Evolutionary conservation across 1,140 invertebrate genomes (phyloP).

Genomic region (Leptonema lineaticorne): DNA sequence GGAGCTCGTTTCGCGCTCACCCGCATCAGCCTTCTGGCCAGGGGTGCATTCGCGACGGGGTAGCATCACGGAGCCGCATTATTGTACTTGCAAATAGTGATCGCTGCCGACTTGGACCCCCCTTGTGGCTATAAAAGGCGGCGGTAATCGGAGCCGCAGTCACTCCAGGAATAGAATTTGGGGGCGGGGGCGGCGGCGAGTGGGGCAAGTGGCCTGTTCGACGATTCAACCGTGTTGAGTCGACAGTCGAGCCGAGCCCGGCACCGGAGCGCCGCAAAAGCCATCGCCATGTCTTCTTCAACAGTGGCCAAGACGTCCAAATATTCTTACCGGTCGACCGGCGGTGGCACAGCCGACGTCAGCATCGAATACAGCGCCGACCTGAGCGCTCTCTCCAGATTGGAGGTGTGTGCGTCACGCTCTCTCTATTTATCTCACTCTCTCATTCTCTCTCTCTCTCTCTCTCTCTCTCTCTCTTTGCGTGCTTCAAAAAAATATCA

Average conservation of each 20-base stretch:
- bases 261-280: conserved; percentile 27
- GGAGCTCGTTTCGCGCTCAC: not conserved
- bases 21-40: not conserved
- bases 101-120: too few species aligned
- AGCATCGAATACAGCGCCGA: conserved; percentile 93
- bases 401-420: conserved; percentile 74
- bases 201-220: conserved; percentile 15
- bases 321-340: conserved; percentile 83
- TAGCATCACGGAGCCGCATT: conserved; percentile 12
- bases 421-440: too few species aligned
- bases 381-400: conserved; percentile 85
- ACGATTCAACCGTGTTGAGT: conserved; percentile 17
- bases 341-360: conserved; percentile 80
- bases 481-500: too few species aligned
- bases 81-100: not conserved
- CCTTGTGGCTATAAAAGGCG: conserved; percentile 33
- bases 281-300: conserved; percentile 60
- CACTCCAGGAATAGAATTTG: conserved; percentile 32
- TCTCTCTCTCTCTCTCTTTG: too few species aligned
- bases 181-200: conserved; percentile 23
- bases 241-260: conserved; percentile 39
- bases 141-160: conserved; percentile 30
- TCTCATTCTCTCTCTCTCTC: too few species aligned
- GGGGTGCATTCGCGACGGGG: not conserved
- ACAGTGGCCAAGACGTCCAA: conserved; percentile 82